phyloP scores from a whole-genome alignment of 2,888 invertebrate species.

The Cosmia pyralina region DNA sequence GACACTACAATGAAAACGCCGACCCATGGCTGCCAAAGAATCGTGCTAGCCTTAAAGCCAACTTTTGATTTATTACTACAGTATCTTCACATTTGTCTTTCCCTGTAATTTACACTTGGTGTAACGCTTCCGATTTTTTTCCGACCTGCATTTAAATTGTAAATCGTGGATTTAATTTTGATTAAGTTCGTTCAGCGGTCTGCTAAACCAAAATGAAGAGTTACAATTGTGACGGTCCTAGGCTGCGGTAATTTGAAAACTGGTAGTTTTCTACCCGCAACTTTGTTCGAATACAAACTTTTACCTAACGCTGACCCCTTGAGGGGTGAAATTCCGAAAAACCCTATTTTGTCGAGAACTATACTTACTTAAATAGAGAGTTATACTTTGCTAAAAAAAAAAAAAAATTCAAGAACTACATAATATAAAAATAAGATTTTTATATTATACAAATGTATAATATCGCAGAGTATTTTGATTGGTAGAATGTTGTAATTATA shows the following conservation, averaged over 20 bases:
- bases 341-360: neutral
- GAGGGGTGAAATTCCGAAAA: neutral
- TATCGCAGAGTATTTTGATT: neutral
- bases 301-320: too few relatives aligned
- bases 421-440: too few relatives aligned
- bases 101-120: constrained; percentile 21
- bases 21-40: constrained; percentile 53
- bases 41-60: constrained; percentile 41
- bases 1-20: constrained; percentile 36
- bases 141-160: constrained; percentile 34
- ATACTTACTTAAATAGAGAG: neutral
- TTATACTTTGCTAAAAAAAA: neutral
- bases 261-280: neutral
- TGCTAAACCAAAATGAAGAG: constrained; percentile 1
- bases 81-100: constrained; percentile 29
- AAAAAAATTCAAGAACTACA: too few relatives aligned
- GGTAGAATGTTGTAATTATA: neutral
- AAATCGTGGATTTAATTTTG: constrained; percentile 31
- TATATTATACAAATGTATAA: neutral
- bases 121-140: constrained; percentile 31
- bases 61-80: constrained; percentile 54
- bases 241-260: neutral
- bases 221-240: neutral
- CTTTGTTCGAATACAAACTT: neutral
- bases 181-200: constrained; percentile 20